These are phyloP conservation scores for Furnarius figulus DNA, from an alignment of 2,113 vertebrate species.

Conservation along the genomic window DNA sequence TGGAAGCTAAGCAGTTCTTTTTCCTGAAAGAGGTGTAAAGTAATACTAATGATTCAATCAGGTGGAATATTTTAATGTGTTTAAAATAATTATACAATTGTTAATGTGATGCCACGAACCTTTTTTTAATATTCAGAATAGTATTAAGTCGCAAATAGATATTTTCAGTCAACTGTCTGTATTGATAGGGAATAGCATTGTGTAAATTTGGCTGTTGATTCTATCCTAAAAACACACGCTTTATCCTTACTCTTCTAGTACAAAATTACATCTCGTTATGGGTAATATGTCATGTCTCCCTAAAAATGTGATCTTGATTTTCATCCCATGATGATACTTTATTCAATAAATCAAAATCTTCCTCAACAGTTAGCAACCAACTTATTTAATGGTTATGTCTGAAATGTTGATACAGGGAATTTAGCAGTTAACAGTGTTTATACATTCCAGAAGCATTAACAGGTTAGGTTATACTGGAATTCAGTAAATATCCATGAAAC, in stretches of 20 bases:
- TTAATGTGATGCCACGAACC: neutral
- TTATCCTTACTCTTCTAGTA: neutral
- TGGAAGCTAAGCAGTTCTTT: neutral
- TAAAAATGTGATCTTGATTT: slow-evolving; percentile 41
- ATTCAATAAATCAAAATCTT: slow-evolving; percentile 26
- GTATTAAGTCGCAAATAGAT: neutral
- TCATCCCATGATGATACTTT: neutral
- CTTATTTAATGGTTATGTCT: slow-evolving; percentile 32
- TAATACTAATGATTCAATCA: neutral
- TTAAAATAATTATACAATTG: neutral
- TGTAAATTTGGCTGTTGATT: neutral
- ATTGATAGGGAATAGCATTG: neutral
- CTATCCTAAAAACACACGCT: neutral
- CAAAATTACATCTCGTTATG: neutral
- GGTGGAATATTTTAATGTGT: neutral
- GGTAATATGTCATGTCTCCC: slow-evolving; percentile 17
- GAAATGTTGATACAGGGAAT: slow-evolving; percentile 36
- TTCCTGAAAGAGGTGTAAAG: neutral
- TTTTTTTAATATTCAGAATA: neutral
- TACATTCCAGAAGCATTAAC: slow-evolving; percentile 75
- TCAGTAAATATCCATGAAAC: slow-evolving; percentile 42
- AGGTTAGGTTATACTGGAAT: slow-evolving; percentile 69
- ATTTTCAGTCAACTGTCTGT: neutral
- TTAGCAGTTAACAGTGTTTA: slow-evolving; percentile 68
- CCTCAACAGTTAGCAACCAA: neutral